A percentile compares a stretch with the other conserved stretches of the same genome.
Conservation (phyloP, 2,113 vertebrate genomes). For the Pelusios castaneus region DNA sequence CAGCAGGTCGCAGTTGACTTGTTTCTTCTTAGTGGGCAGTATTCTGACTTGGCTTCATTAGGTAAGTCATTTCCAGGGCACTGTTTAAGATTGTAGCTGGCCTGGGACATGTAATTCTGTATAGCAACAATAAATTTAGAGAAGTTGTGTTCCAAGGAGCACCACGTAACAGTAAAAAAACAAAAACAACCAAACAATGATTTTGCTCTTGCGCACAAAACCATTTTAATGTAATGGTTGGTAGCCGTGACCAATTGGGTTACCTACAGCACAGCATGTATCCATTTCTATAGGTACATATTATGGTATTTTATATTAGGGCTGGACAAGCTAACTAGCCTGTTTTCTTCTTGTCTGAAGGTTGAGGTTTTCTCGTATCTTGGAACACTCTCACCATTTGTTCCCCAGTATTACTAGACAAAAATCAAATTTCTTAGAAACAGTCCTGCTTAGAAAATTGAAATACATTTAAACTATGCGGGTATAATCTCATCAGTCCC, state of each 20-base stretch:
- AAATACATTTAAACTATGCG: background rate
- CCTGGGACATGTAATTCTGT: too few species aligned
- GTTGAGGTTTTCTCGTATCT: background rate
- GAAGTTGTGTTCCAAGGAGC: background rate
- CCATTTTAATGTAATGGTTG: background rate
- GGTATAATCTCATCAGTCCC: background rate
- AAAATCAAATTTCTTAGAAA: background rate
- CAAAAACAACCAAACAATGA: background rate
- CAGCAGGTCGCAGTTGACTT: conserved; percentile 97
- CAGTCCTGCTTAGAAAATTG: background rate
- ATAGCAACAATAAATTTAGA: too few species aligned
- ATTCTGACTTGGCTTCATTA: conserved; percentile 93
- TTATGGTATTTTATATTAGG: background rate
- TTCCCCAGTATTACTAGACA: background rate
- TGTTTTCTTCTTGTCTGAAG: background rate
- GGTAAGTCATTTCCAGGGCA: conserved; percentile 74
- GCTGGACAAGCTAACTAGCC: background rate
- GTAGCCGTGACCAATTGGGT: background rate
- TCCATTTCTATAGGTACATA: background rate
- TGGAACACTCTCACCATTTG: background rate
- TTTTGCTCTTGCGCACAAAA: background rate
- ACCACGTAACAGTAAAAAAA: too few species aligned
- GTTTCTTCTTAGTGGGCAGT: conserved; percentile 94
- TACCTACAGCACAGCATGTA: background rate
- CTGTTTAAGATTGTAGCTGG: background rate